A percentile compares a stretch with the other conserved stretches of the same genome.
These are phyloP conservation scores for Apocheima hispidaria DNA, from an alignment of 2,888 invertebrate species.

Conservation along the genomic window DNA sequence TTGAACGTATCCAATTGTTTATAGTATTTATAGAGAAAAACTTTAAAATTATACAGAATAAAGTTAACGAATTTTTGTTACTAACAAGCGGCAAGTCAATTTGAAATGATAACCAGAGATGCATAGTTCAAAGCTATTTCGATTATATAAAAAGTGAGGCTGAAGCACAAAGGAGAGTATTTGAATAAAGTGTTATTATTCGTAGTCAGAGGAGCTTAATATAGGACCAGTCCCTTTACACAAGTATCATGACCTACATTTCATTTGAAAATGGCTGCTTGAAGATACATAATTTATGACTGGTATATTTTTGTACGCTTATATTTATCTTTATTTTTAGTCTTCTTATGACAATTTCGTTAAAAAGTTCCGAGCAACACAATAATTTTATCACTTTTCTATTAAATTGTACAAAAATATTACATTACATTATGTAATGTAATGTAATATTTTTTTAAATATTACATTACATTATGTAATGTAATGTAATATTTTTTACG, in stretches of 20 bases:
- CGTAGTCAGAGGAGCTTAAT: constrained; percentile 8
- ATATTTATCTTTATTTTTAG: neutral
- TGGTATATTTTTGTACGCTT: neutral
- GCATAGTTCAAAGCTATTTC: constrained; percentile 17
- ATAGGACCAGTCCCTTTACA: constrained; percentile 40
- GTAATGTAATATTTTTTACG: too few species aligned
- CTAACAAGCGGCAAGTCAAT: too few species aligned
- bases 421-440: too few species aligned
- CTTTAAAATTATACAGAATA: constrained; percentile 2
- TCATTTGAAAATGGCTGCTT: constrained; percentile 50
- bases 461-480: too few species aligned
- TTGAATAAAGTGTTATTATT: constrained; percentile 32
- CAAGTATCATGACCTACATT: constrained; percentile 57
- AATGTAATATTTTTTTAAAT: too few species aligned
- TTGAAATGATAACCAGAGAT: constrained; percentile 5
- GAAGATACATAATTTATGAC: constrained; percentile 62
- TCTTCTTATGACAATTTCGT: too few species aligned
- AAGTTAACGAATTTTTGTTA: too few species aligned
- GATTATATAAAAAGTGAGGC: constrained; percentile 18
- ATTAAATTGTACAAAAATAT: too few species aligned
- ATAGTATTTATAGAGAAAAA: neutral
- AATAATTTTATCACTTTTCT: too few species aligned
- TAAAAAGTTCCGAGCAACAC: too few species aligned
- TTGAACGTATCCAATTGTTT: neutral
- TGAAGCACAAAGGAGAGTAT: constrained; percentile 30